Evolutionary conservation across 1,140 invertebrate species (phyloP), one percentile per base, ranked within the genome.

Genomic region (Drosophila elegans): DNA sequence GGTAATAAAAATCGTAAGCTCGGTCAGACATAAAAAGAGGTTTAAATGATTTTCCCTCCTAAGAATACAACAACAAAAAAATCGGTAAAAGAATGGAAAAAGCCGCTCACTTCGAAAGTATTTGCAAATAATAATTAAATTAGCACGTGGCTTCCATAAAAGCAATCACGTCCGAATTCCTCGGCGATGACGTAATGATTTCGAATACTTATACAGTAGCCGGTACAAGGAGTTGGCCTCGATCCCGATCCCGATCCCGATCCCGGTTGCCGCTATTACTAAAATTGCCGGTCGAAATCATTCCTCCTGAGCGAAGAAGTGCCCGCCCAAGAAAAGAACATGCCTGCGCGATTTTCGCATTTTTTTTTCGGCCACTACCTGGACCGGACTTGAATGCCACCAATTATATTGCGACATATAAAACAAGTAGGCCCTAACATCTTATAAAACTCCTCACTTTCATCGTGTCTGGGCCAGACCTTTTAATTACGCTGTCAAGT

Each of bases 231-330:
- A 90, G 80, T 89, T 84, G 80, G 66, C 69, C 78, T 61, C 71
- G 74, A 78, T 84, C 77, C 60, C 49, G 51, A 32, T 32, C 0
- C 29, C 29, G 29, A 32, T 29, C 29, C 29, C 29, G 29, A 29
- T 84, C 77, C 60, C 49, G 51, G 63, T 69, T 72, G 76, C 77
- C 61, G 78, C 82, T 84, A 89, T 89, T 89, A 84, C 80, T 67
- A 61, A 89, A 89, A 89, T 89, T 89, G 82, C 80, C 74, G 69
- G 84, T 84, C 76, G 64, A 84, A 89, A 89, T 89, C 76, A 82
- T 77, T 77, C 84, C 84, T 83, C 84, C 82, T 78, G 83, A 77
- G 48, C 55, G 67, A 88, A 83, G 74, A 86, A 73, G 79, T 76
- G 77, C 71, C 64, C 71, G 51, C 52, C 64, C 64, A 38, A 34